Base-by-base conservation (phyloP, 2,888 invertebrate genomes). In the Athrips mouffetella region DNA sequence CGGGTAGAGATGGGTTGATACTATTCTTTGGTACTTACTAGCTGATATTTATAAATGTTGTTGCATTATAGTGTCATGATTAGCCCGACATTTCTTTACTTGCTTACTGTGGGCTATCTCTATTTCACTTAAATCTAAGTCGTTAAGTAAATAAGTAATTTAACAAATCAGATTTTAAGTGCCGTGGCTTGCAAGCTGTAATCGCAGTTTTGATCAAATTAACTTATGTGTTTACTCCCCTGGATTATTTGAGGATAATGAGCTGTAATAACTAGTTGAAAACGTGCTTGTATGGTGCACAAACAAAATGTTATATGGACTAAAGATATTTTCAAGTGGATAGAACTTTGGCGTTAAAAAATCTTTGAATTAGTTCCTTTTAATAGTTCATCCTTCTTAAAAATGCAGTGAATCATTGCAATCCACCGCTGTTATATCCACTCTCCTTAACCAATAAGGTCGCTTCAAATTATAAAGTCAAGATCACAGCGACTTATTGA, bases 201-300 rank as follows among this genome's bases (percentile, higher is more conserved):
- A 81, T 80, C 81, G 77, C 53, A 58, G 59, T 59, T 60, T 58
- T 60, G 72, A 83, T 82, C 82, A 80, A 81, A 80, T 80, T 77
- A 80, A 73, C 71, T 73, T 68, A 72, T 67, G 66, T 62, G 58
- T 61, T 69, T 60, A 62, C 65, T 65, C 65, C 65, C 67, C 62
- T 60, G 63, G 69, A 73, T 78, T 78, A 76, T 74, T 74, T 76
- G 62, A 73, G 67, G 68, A 76, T 80, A 80, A 78, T 78, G 73
- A 75, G 71, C 59, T 51, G 69, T 76, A 76, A 78, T 76, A 75
- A 70, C 66, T 63, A 66, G 69, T 61, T 64, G 63, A 59, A 58
- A 64, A 61, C 60, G 64, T 59, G 59, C 58, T 39, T 40, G 70
- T 76, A 73, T 58, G 60, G 72, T 69, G 67, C 61, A 71, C 69